A percentile compares a stretch with the other conserved stretches of the same genome.
These are phyloP conservation scores for Henricia sp. DNA, from an alignment of 53 echinoderm and acorn worm genomes.

Conservation along the genomic window DNA sequence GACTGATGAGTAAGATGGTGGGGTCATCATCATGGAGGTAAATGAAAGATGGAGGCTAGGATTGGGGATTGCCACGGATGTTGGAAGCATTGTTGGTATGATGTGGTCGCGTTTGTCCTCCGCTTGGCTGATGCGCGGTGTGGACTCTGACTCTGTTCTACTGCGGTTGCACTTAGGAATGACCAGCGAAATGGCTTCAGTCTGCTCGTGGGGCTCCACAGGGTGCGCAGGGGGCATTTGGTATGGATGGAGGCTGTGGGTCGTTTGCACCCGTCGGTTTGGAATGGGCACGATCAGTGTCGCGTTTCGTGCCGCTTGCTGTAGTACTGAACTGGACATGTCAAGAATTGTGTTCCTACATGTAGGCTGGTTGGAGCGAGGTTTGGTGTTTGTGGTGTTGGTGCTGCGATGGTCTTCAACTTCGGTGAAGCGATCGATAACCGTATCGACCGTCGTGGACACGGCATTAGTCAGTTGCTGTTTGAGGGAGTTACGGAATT, in stretches of 20 bases:
- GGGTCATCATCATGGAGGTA: constrained; percentile 69
- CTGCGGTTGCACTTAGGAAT: constrained; percentile 77
- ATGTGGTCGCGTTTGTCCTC: constrained; percentile 46
- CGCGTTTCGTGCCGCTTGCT: constrained; percentile 53
- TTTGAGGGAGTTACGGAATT: constrained; percentile 66
- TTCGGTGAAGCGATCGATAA: constrained; percentile 62
- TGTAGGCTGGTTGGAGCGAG: constrained; percentile 38
- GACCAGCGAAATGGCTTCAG: constrained; percentile 90
- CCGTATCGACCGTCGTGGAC: constrained; percentile 67
- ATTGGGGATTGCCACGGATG: constrained; percentile 96
- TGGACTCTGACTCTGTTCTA: neutral
- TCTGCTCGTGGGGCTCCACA: constrained; percentile 68
- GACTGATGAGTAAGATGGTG: constrained; percentile 39
- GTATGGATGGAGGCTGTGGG: neutral
- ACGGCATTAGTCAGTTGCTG: constrained; percentile 69
- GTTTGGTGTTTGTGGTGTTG: constrained; percentile 42
- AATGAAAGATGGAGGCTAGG: constrained; percentile 93
- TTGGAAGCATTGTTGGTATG: constrained; percentile 79
- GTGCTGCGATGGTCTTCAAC: constrained; percentile 44
- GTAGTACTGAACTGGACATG: constrained; percentile 68
- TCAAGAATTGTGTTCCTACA: constrained; percentile 19
- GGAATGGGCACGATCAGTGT: constrained; percentile 36
- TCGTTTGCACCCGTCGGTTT: constrained; percentile 13
- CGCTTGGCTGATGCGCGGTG: constrained; percentile 20
- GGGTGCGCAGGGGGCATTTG: constrained; percentile 25